These are phyloP conservation scores for Molanna angustata DNA, from an alignment of 2,888 invertebrate species.

Conservation along the genomic window DNA sequence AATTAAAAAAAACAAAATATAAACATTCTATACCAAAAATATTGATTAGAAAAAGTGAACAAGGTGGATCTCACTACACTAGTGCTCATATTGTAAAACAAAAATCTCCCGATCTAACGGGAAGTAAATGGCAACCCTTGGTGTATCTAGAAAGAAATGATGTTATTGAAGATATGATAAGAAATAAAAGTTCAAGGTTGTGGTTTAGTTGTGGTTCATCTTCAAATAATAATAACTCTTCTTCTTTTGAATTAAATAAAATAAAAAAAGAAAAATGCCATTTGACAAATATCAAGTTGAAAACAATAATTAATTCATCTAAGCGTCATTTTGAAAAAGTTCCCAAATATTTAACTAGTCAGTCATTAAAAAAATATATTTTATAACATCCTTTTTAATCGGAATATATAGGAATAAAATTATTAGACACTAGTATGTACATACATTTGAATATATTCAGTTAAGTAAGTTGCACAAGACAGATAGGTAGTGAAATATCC, in stretches of 20 bases:
- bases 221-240: neutral
- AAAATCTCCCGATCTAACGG: slow-evolving; percentile 48
- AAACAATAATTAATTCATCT: no score
- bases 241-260: no score
- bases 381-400: slow-evolving; percentile 10
- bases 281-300: neutral
- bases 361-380: slow-evolving; percentile 10
- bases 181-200: slow-evolving; percentile 39
- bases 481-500: no score
- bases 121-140: slow-evolving; percentile 55
- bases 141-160: slow-evolving; percentile 49
- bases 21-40: slow-evolving; percentile 46
- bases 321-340: no score
- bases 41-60: slow-evolving; percentile 50
- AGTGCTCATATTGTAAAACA: slow-evolving; percentile 40
- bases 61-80: slow-evolving; percentile 52
- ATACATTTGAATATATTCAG: no score
- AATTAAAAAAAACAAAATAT: slow-evolving; percentile 4
- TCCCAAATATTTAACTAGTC: slow-evolving; percentile 13
- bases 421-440: no score
- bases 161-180: slow-evolving; percentile 51
- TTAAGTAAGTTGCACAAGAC: no score
- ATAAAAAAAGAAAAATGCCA: slow-evolving; percentile 2
- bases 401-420: neutral
- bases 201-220: neutral